Conservation (phyloP, 2,113 vertebrate genomes). For the Sinocyclocheilus anshuiensis region DNA sequence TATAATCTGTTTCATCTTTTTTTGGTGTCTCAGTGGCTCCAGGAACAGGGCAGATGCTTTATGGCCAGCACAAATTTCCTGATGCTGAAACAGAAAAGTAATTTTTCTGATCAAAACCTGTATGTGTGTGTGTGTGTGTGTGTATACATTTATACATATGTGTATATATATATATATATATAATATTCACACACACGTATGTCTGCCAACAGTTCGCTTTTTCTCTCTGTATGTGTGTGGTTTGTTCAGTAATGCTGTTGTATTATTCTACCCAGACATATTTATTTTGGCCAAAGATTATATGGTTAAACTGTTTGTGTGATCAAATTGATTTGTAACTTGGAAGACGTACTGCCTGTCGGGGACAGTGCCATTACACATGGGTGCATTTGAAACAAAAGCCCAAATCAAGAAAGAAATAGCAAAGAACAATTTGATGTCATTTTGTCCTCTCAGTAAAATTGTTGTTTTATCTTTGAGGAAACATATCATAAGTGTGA, state of each 20-base stretch:
- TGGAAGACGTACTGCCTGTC: slow-evolving; percentile 11
- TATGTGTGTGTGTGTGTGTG: too few relatives aligned
- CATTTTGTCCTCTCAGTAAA: slow-evolving; percentile 13
- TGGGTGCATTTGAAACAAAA: background rate
- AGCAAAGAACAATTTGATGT: background rate
- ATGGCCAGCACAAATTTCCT: slow-evolving; percentile 4
- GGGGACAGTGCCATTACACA: background rate
- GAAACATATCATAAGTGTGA: background rate
- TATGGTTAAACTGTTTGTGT: background rate
- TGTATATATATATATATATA: too few relatives aligned
- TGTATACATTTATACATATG: too few relatives aligned
- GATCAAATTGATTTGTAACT: background rate
- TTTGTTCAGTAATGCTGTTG: slow-evolving; percentile 12
- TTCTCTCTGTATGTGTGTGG: slow-evolving; percentile 5
- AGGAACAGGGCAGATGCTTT: slow-evolving; percentile 13
- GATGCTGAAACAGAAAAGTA: background rate
- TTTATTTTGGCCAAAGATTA: slow-evolving; percentile 37
- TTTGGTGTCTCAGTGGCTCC: background rate
- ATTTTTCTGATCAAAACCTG: too few relatives aligned
- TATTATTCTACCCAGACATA: background rate
- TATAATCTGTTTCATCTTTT: slow-evolving; percentile 8
- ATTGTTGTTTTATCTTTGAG: background rate
- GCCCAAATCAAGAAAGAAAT: background rate
- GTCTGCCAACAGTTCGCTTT: too few relatives aligned
- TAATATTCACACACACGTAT: too few relatives aligned